These are phyloP conservation scores for Lacerta bilineata DNA, from an alignment of 2,797 vertebrate species.

Conservation along the genomic window DNA sequence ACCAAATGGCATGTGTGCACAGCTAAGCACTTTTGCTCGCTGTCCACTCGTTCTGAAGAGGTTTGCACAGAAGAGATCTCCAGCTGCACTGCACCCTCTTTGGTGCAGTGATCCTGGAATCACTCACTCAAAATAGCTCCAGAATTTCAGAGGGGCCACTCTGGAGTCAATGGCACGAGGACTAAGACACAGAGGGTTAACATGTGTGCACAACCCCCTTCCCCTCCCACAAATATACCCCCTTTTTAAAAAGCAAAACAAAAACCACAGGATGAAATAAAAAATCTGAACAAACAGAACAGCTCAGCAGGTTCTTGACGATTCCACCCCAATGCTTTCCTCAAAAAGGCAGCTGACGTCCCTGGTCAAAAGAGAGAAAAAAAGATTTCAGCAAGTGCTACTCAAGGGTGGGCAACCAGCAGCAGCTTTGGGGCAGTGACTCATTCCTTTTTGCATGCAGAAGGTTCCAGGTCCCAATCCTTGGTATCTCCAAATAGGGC, in stretches of 20 bases:
- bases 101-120: neutral
- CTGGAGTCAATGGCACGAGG: neutral
- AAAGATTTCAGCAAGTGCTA: neutral
- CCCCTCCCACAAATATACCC: neutral
- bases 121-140: neutral
- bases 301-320: constrained; percentile 37
- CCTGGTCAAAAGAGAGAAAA: constrained; percentile 53
- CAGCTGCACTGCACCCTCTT: too few relatives aligned
- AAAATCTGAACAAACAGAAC: constrained; percentile 34
- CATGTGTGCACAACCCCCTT: constrained; percentile 35
- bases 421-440: too few relatives aligned
- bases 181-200: constrained; percentile 22
- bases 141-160: neutral
- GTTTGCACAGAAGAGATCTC: neutral
- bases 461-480: too few relatives aligned
- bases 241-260: constrained; percentile 36
- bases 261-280: constrained; percentile 27
- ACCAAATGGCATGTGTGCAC: neutral
- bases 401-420: too few relatives aligned
- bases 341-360: constrained; percentile 59
- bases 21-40: fast-evolving
- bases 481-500: too few relatives aligned
- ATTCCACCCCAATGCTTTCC: constrained; percentile 24
- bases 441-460: too few relatives aligned
- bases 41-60: too few relatives aligned